Base-by-base conservation (phyloP, 1,140 invertebrate genomes). In the Odontomachus brunneus region DNA sequence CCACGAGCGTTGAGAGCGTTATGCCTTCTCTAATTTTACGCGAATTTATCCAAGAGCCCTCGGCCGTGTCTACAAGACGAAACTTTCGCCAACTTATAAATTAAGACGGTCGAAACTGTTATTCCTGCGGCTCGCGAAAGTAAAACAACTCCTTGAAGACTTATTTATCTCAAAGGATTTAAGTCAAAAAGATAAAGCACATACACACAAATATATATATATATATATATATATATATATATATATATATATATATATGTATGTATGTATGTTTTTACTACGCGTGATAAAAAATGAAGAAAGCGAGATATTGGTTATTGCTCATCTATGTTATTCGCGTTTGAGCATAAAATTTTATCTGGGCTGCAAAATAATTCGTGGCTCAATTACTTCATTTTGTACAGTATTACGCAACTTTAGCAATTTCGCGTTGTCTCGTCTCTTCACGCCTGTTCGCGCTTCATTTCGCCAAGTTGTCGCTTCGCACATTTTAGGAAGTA, bases 1-100 rank as follows among this genome's bases (percentile, higher is more conserved):
- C 49, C 59, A 49, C 14, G 48, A n/a, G 66, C 44, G 51, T 53
- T 73, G 81, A 67, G 51, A 85, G 15, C 24, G 29, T 73, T 84
- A 84, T 49, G 59, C 33, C 53, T 86, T 84, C 59, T 71, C 51
- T 60, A 80, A 71, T 80, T 80, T 80, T 48, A 57, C 75, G 51
- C 19, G 53, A 80, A 80, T 80, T 57, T 71, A 71, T 24, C 75
- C 65, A 33, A 22, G 65, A 53, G 51, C 38, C 15, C n/a, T 78
- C n/a, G 49, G 14, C 3, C 49, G 63, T 44, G 63, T 69, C 75
- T 59, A 48, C 62, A 53, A 26, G 38, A 80, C 60, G 14, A 24
- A 80, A 80, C 75, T 80, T 80, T 71, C 69, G 65, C 69, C 71
- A 71, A 48, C 65, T 80, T 69, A 57, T 71, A 57, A 80, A 57